A percentile compares a stretch with the other conserved stretches of the same genome.
These are phyloP conservation scores for Micronisus gabar DNA, from an alignment of 2,113 vertebrate species.

Conservation along the genomic window DNA sequence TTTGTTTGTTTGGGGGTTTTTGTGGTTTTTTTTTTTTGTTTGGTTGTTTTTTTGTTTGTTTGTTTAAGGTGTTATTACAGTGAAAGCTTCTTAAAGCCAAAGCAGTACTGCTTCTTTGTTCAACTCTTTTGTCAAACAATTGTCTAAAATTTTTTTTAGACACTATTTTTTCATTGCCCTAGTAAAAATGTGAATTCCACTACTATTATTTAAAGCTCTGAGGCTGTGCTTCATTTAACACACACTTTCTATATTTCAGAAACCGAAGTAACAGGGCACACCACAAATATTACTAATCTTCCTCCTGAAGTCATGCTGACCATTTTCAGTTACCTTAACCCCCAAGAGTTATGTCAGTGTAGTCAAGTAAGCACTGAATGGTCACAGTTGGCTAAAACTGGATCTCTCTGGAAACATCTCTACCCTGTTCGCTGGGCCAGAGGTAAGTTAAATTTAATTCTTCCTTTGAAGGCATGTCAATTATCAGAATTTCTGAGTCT, in stretches of 20 bases:
- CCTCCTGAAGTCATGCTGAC: conserved; percentile 92
- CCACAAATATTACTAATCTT: conserved; percentile 82
- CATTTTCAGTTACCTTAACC: conserved; percentile 88
- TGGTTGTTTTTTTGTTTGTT: not conserved
- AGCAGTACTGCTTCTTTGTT: not conserved
- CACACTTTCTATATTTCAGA: conserved; percentile 67
- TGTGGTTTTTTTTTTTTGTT: too few relatives aligned
- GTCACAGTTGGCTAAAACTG: conserved; percentile 87
- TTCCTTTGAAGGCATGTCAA: not conserved
- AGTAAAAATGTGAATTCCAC: not conserved
- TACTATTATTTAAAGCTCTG: not conserved
- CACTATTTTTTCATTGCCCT: not conserved
- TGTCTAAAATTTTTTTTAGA: not conserved
- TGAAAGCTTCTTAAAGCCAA: not conserved
- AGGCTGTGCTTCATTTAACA: conserved; percentile 35
- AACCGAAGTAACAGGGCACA: conserved; percentile 66
- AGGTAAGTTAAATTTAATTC: conserved; percentile 73
- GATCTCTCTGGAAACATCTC: conserved; percentile 93
- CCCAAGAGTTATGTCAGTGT: conserved; percentile 90
- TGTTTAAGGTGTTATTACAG: not conserved
- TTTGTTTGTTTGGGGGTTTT: too few relatives aligned
- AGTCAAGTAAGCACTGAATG: conserved; percentile 90
- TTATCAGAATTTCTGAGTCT: not conserved
- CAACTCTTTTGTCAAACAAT: not conserved
- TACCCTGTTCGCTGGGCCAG: conserved; percentile 94